These are phyloP conservation scores for Heteromormyrus szaboi DNA, from an alignment of 2,797 vertebrate species.

Conservation along the genomic window DNA sequence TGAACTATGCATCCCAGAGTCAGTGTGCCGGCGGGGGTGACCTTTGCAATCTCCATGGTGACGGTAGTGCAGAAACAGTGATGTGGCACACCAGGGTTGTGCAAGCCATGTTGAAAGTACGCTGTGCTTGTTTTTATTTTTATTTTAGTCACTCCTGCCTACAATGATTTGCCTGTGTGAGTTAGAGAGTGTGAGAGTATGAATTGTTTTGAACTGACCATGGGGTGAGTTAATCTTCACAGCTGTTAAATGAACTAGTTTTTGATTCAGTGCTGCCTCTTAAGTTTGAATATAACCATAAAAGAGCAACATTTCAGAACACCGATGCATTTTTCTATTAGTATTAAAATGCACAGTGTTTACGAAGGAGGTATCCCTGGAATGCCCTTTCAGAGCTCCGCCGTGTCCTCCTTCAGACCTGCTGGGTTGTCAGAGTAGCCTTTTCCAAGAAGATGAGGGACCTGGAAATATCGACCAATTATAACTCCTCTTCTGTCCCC, in stretches of 20 bases:
- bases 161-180: not conserved
- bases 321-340: not conserved
- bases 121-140: constrained; percentile 24
- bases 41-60: constrained; percentile 14
- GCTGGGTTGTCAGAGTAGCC: not conserved
- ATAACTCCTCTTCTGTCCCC: constrained; percentile 12
- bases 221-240: not conserved
- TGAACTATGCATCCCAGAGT: not conserved
- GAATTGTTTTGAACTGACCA: not conserved
- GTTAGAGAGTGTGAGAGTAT: not conserved
- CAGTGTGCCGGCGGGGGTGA: not conserved
- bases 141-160: constrained; percentile 6
- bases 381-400: not conserved
- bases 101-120: constrained; percentile 25
- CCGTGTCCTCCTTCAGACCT: not conserved
- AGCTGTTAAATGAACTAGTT: not conserved
- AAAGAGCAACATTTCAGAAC: not conserved
- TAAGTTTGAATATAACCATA: not conserved
- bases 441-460: not conserved
- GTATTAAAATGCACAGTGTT: not conserved
- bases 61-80: constrained; percentile 26
- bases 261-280: not conserved
- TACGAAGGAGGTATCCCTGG: not conserved
- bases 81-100: constrained; percentile 23
- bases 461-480: constrained; percentile 4